Percentiles rank a stretch among this genome's conserved stretches.
phyloP scores from a whole-genome alignment of 1,140 invertebrate species.

The Philotrypesis tridentata region DNA sequence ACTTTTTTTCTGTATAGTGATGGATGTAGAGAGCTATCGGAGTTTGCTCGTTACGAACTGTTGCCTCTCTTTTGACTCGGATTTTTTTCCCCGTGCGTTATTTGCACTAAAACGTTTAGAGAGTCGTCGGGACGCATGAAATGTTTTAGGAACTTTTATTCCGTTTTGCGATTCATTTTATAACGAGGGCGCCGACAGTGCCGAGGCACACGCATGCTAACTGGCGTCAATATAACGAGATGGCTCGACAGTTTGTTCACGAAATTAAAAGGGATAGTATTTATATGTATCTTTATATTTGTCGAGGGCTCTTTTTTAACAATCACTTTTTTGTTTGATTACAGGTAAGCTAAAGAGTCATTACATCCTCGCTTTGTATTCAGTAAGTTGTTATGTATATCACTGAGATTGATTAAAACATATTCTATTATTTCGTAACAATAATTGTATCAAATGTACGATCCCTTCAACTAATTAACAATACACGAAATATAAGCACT shows the following conservation, averaged over 20 bases:
- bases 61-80: neutral
- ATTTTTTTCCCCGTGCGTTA: neutral
- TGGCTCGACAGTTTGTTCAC: neutral
- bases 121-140: neutral
- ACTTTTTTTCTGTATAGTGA: neutral
- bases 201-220: neutral
- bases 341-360: neutral
- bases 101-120: constrained; percentile 26
- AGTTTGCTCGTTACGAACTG: constrained; percentile 22
- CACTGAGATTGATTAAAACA: too few species aligned
- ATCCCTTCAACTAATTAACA: too few species aligned
- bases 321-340: neutral
- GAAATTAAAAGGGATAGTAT: too few species aligned
- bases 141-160: constrained; percentile 14
- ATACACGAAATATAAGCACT: too few species aligned
- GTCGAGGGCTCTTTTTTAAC: neutral
- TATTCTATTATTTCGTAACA: too few species aligned
- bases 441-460: too few species aligned
- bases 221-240: neutral
- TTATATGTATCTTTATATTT: neutral
- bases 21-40: neutral
- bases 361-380: too few species aligned
- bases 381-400: too few species aligned
- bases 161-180: neutral
- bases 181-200: neutral